Percentiles rank a stretch among this genome's conserved stretches.
phyloP scores from a whole-genome alignment of 1,140 invertebrate species.

The Drosophila virilis region DNA sequence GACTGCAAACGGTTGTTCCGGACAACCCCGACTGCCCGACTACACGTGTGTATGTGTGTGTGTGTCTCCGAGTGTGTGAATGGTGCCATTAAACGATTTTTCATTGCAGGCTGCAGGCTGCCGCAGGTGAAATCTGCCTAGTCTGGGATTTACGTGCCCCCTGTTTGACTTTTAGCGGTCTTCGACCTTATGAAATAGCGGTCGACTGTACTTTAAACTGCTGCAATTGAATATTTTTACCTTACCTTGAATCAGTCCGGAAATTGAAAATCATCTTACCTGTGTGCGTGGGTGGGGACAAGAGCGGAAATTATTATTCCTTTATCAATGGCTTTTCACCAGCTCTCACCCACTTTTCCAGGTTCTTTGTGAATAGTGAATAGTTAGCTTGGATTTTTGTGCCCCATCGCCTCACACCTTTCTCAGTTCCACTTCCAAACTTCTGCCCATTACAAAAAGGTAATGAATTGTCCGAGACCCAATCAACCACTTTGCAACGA shows the following conservation, averaged over 20 bases:
- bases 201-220: constrained; percentile 56
- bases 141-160: constrained; percentile 15
- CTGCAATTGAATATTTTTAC: constrained; percentile 48
- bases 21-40: not conserved
- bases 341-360: constrained; percentile 14
- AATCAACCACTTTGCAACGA: constrained; percentile 16
- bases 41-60: constrained; percentile 6
- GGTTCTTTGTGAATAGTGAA: constrained; percentile 8
- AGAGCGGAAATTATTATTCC: constrained; percentile 79
- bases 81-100: constrained; percentile 84
- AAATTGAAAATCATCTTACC: constrained; percentile 78
- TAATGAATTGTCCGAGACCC: constrained; percentile 44
- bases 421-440: not conserved
- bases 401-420: not conserved
- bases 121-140: constrained; percentile 67
- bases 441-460: constrained; percentile 27
- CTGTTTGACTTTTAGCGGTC: constrained; percentile 63
- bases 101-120: constrained; percentile 83
- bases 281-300: constrained; percentile 38
- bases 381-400: constrained; percentile 15
- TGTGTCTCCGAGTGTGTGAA: constrained; percentile 55
- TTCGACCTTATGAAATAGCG: constrained; percentile 56
- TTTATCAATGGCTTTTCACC: constrained; percentile 62
- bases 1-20: constrained; percentile 50
- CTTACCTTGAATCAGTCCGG: constrained; percentile 50